phyloP scores from a whole-genome alignment of 2,888 invertebrate species.

The Meliscaeva auricollis region DNA sequence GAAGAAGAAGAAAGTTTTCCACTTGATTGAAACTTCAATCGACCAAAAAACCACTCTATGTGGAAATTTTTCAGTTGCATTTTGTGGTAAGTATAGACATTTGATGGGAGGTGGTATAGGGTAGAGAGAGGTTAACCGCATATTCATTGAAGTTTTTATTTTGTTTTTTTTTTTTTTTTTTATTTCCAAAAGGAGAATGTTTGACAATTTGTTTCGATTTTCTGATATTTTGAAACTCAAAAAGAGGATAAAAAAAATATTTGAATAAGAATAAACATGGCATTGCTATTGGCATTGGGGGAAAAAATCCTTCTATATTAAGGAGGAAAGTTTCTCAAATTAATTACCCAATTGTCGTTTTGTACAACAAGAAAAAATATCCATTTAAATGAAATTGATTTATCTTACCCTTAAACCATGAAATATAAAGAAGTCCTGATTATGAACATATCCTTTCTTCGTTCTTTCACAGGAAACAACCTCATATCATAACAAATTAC shows the following conservation, averaged over 20 bases:
- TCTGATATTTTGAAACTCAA: background rate
- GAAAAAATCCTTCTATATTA: no score
- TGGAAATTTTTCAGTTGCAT: slow-evolving; percentile 31
- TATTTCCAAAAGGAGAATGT: background rate
- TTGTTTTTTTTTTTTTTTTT: background rate
- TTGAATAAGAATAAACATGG: background rate
- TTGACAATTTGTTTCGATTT: slow-evolving; percentile 29
- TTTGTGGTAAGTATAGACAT: background rate
- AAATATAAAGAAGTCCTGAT: no score
- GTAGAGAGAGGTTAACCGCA: background rate
- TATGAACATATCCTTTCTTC: background rate
- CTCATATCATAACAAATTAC: slow-evolving; percentile 25
- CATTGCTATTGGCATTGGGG: background rate
- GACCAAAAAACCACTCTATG: slow-evolving; percentile 40
- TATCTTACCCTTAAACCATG: no score
- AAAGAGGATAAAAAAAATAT: background rate
- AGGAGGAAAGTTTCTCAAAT: slow-evolving; percentile 1
- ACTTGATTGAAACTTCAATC: slow-evolving; percentile 64
- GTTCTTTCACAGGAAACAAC: background rate
- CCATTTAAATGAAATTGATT: no score
- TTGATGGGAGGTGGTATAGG: background rate
- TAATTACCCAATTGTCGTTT: background rate
- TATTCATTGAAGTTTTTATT: background rate
- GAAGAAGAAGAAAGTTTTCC: slow-evolving; percentile 42
- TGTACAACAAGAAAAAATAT: slow-evolving; percentile 3